Conservation (phyloP, 2,113 vertebrate genomes). For the Pelvicachromis taeniatus region DNA sequence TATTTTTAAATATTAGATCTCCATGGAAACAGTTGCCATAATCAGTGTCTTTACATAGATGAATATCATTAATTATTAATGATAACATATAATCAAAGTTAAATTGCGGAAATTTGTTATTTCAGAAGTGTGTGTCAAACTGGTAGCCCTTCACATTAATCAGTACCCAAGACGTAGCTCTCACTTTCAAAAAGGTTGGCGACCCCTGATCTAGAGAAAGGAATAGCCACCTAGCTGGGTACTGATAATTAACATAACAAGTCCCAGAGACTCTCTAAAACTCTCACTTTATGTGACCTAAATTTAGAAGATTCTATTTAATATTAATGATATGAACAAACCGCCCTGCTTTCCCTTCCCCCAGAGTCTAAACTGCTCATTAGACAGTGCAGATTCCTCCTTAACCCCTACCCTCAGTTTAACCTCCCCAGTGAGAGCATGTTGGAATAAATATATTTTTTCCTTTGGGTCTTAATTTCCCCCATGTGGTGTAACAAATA, state of each 20-base stretch:
- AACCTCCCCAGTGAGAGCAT: not conserved
- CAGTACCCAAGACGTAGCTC: too few relatives aligned
- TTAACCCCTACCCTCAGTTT: not conserved
- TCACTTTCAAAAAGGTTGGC: too few relatives aligned
- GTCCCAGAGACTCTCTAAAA: not conserved
- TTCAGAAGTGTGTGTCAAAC: too few relatives aligned
- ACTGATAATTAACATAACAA: not conserved
- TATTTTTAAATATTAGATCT: too few relatives aligned
- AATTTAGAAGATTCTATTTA: constrained; percentile 15
- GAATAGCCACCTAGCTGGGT: not conserved
- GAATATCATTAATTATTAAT: too few relatives aligned
- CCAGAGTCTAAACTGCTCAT: constrained; percentile 24
- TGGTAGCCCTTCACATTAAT: too few relatives aligned
- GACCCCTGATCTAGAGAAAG: not conserved
- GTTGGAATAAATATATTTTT: not conserved
- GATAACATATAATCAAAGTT: too few relatives aligned
- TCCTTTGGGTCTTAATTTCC: not conserved
- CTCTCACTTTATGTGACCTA: not conserved
- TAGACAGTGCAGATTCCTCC: not conserved
- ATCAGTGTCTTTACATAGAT: too few relatives aligned
- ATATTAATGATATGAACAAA: not conserved
- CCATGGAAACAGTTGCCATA: too few relatives aligned
- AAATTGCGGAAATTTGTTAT: too few relatives aligned
- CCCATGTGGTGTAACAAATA: not conserved
- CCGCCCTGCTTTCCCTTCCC: not conserved